Evolutionary conservation across 2,797 vertebrate genomes (phyloP).

Genomic region (Rhinoraja longicauda): DNA sequence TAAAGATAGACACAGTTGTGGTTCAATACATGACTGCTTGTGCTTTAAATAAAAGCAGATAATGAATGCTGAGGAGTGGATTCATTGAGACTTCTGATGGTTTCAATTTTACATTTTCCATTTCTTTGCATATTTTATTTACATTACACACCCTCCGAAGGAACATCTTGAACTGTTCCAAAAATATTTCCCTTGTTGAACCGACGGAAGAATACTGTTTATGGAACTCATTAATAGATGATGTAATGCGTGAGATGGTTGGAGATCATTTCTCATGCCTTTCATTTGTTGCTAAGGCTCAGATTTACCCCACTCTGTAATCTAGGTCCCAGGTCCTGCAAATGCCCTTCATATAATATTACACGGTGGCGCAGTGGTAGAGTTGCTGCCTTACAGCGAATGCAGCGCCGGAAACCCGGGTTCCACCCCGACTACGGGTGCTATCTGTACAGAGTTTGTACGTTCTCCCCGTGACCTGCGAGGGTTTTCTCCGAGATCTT

Average conservation of each 20-base stretch:
- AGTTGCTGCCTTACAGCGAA: too few species aligned
- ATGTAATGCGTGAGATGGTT: background rate
- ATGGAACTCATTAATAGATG: background rate
- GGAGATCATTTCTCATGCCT: background rate
- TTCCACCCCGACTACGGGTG: too few species aligned
- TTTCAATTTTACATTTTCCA: slow-evolving; percentile 33
- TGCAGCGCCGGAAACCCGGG: too few species aligned
- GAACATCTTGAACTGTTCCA: slow-evolving; percentile 29
- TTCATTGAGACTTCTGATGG: background rate
- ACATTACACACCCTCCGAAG: slow-evolving; percentile 6
- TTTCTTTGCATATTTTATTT: slow-evolving; percentile 23
- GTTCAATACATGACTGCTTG: slow-evolving; percentile 7
- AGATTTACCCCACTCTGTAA: background rate
- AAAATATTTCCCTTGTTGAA: slow-evolving; percentile 16
- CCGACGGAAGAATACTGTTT: background rate
- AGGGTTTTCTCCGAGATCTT: too few species aligned
- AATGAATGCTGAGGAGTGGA: background rate
- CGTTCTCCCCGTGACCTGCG: too few species aligned
- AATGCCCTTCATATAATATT: background rate
- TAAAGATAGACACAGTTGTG: background rate
- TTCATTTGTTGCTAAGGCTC: background rate
- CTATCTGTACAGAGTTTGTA: too few species aligned
- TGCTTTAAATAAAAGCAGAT: slow-evolving; percentile 26
- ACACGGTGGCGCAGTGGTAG: too few species aligned
- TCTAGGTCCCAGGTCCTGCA: background rate